Base-by-base conservation (phyloP, 1,140 invertebrate genomes). In the Psilanteris sp. region DNA sequence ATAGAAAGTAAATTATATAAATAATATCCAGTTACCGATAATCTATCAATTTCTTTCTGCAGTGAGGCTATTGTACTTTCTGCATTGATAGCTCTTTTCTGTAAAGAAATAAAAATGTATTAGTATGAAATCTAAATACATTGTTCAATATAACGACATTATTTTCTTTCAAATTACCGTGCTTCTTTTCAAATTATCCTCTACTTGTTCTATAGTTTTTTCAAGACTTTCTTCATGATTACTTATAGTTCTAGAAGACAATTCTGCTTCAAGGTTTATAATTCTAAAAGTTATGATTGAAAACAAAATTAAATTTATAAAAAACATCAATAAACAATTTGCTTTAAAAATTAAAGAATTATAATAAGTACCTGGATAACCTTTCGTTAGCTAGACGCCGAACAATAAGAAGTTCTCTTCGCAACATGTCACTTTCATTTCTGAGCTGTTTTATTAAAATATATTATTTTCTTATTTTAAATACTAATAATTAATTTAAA, bases 391-490 rank as follows among this genome's bases (percentile, higher is more conserved):
- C 82, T 71, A 91, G 89, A 57, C 87, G 82, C 27, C 89, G 85
- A 22, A 83, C 81, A 24, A 89, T 82, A 50, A 91, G 90, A 5
- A 92, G 78, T 64, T 92, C 91, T 1, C 87, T 83, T 24, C 89
- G 84, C 14, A 93, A 79, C 61, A 89, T 88, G 68, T 92, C 91
- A 79, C 91, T 91, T 80, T 91, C 91, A 10, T 86, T 76, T 3
- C 88, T 79, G 36, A 91, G 74, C 81, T 90, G 64, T 48, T 48
- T 34, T 3, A 20, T 20, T 20, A 20, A 20, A 20, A 20, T 20
- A 32, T 20, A 20, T 20, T 20, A 20, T 20, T 20, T 20, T 20
- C 2, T 20, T 20, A 5, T 20, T 20, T 20, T 20, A 20, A 20
- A 3, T 20, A 20, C 2, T 20, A 20, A 20, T 3, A 20, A 3